Conservation (phyloP, 1,140 invertebrate species). For the Teleogryllus occipitalis region DNA sequence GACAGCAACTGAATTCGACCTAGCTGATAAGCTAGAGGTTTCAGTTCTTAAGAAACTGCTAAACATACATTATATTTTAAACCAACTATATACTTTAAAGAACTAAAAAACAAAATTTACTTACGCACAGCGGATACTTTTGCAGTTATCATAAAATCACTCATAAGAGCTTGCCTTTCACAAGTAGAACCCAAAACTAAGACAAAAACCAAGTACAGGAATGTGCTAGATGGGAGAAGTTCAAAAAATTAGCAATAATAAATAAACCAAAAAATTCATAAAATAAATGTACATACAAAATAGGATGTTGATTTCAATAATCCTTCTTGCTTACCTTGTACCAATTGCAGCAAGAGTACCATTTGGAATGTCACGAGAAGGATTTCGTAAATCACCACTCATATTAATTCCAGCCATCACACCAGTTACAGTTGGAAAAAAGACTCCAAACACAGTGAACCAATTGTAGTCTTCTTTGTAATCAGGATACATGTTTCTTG, state of each 20-base stretch:
- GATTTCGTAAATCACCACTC: conserved; percentile 89
- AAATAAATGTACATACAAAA: not conserved
- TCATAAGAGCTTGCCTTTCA: conserved; percentile 57
- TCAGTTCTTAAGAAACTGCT: too few relatives aligned
- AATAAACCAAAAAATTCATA: not conserved
- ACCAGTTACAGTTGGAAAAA: conserved; percentile 88
- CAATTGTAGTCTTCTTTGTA: conserved; percentile 73
- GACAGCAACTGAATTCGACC: too few relatives aligned
- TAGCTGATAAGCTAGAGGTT: too few relatives aligned
- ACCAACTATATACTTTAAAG: not conserved
- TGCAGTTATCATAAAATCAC: conserved; percentile 85
- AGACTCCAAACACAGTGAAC: conserved; percentile 91
- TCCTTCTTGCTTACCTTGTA: conserved; percentile 50
- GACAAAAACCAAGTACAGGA: conserved; percentile 82
- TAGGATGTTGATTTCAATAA: not conserved
- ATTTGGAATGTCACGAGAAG: conserved; percentile 85
- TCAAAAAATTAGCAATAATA: conserved; percentile 22
- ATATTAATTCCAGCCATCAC: conserved; percentile 95
- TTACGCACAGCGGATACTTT: conserved; percentile 68
- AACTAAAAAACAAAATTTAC: conserved; percentile 23
- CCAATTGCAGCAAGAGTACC: conserved; percentile 86
- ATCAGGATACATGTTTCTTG: conserved; percentile 71
- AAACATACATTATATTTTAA: too few relatives aligned
- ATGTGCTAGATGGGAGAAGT: conserved; percentile 56
- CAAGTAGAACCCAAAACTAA: conserved; percentile 85